These are phyloP conservation scores for Leptothorax acervorum DNA, from an alignment of 2,888 invertebrate genomes.

Conservation along the genomic window DNA sequence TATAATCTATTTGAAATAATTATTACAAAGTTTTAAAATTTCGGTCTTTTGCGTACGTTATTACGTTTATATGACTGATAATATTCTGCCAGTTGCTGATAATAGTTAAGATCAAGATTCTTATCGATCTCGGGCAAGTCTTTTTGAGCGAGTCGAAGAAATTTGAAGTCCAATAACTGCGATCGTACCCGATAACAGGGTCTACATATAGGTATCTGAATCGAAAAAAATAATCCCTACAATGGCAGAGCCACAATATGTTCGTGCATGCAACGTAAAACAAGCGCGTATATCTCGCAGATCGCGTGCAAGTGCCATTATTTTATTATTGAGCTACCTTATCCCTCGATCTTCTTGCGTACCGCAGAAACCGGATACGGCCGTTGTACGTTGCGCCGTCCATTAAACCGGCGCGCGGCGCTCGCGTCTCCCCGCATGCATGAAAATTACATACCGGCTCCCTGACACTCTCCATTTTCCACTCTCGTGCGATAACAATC, in stretches of 20 bases:
- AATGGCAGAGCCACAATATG: constrained; percentile 21
- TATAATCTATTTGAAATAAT: not conserved
- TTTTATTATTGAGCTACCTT: constrained; percentile 72
- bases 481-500: constrained; percentile 20
- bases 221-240: constrained; percentile 68
- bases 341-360: constrained; percentile 68
- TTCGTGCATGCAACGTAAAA: constrained; percentile 61
- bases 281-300: constrained; percentile 46
- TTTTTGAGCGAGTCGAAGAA: constrained; percentile 18
- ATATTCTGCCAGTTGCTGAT: constrained; percentile 27
- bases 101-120: constrained; percentile 20
- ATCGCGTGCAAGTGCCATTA: constrained; percentile 70
- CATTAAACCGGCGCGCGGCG: constrained; percentile 60
- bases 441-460: constrained; percentile 32
- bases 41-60: not conserved
- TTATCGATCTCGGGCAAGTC: constrained; percentile 21
- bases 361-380: constrained; percentile 69
- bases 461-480: constrained; percentile 36
- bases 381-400: constrained; percentile 58
- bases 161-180: constrained; percentile 28
- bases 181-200: constrained; percentile 40
- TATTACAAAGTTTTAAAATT: constrained; percentile 12
- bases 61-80: not conserved
- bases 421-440: constrained; percentile 14
- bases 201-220: constrained; percentile 51